These are phyloP conservation scores for Drosophila orena DNA, from an alignment of 1,140 invertebrate species.

Conservation along the genomic window DNA sequence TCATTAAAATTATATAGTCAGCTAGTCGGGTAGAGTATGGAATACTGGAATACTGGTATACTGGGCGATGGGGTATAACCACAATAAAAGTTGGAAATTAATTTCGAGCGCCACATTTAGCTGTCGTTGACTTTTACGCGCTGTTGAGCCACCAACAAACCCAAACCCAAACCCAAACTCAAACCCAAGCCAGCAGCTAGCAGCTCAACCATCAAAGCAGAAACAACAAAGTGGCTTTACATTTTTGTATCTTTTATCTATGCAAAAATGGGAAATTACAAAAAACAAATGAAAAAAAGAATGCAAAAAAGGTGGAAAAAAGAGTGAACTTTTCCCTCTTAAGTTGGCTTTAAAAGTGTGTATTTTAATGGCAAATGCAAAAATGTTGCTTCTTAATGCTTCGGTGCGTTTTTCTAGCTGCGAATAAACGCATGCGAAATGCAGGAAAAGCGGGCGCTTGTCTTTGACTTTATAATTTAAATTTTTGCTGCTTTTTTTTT, in stretches of 20 bases:
- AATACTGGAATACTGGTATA: background rate
- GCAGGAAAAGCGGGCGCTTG: conserved; percentile 4
- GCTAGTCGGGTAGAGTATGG: background rate
- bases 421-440: conserved; percentile 44
- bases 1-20: conserved; percentile 71
- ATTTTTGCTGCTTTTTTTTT: too few relatives aligned
- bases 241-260: conserved; percentile 62
- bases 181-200: conserved; percentile 6
- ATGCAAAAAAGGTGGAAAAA: background rate
- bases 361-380: conserved; percentile 56
- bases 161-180: background rate
- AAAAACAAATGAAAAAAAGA: conserved; percentile 17
- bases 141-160: conserved; percentile 62
- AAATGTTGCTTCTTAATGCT: conserved; percentile 67
- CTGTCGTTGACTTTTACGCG: conserved; percentile 81
- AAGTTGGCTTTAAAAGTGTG: conserved; percentile 48
- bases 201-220: conserved; percentile 25
- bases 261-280: conserved; percentile 62
- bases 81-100: conserved; percentile 73
- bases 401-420: conserved; percentile 59
- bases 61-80: conserved; percentile 46
- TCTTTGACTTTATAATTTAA: conserved; percentile 4
- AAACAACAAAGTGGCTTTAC: conserved; percentile 30
- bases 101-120: conserved; percentile 75
- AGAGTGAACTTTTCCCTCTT: conserved; percentile 8